Evolutionary conservation across 2,113 vertebrate species (phyloP).

Genomic region (Rhagologus leucostigma): DNA sequence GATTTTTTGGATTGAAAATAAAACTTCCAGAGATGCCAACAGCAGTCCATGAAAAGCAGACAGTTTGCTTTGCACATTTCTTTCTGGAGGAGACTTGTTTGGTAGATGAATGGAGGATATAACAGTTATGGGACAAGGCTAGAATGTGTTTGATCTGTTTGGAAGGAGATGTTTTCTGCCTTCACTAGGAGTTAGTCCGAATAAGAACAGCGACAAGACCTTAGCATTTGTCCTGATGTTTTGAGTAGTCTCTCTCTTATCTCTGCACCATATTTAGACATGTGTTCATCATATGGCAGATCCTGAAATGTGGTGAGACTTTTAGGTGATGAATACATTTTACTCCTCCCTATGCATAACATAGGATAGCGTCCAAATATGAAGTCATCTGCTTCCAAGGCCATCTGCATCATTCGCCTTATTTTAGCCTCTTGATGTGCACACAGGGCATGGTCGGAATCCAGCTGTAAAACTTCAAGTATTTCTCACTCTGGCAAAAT

Average conservation of each 20-base stretch:
- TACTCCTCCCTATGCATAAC: background rate
- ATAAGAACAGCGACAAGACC: background rate
- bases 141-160: background rate
- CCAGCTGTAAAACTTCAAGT: background rate
- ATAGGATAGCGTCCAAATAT: background rate
- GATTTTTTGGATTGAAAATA: background rate
- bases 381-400: background rate
- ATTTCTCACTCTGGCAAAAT: background rate
- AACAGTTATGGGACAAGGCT: background rate
- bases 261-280: background rate
- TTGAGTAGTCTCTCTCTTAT: background rate
- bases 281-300: background rate
- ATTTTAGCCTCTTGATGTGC: background rate
- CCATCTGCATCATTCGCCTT: background rate
- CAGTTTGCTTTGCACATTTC: background rate
- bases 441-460: background rate
- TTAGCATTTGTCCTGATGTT: background rate
- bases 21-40: slow-evolving; percentile 1
- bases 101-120: background rate
- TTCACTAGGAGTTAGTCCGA: background rate
- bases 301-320: background rate
- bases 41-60: background rate
- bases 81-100: background rate
- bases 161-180: background rate
- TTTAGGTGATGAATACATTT: background rate